Evolutionary conservation across 1,140 invertebrate species (phyloP), one percentile per base, ranked within the genome.

Genomic region (Ips nitidus): DNA sequence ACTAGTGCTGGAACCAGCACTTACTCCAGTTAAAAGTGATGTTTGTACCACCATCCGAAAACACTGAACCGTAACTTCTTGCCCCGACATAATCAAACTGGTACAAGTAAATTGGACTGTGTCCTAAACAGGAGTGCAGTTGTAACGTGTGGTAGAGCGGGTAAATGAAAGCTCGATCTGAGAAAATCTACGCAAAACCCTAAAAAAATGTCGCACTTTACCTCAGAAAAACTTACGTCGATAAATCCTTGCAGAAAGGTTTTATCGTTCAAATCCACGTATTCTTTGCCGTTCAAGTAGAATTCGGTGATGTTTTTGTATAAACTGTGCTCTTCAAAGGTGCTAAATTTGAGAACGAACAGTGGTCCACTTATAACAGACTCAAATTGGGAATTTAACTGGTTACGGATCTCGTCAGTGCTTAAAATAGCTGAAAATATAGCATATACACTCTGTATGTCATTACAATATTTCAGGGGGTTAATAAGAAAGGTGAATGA

Each of bases 81-180:
- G 52, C 38, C 7, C 74, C 74, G 36, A 52, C 60, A 66, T 73
- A 75, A 47, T 69, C 69, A 43, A 75, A 75, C 55, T 55, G 71
- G 53, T 75, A 75, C 42, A 72, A 65, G 65, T 69, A 75, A n/a
- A 75, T 67, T 1, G 63, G 68, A 6, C 43, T 61, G 39, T 71
- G 71, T 6, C 66, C 69, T 7, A 65, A 40, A 1, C 7, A 40
- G 3, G 64, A 41, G 47, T 78, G 76, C 2, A 75, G n/a, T 7
- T 68, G 41, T 4, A 73, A 68, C 2, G 74, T 50, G 69, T 76
- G 75, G 64, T 74, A 78, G 3, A 66, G 37, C 37, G 66, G 43
- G 69, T 76, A 76, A 2, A 52, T 59, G 60, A 76, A 74, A 37
- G 59, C 57, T 43, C 76, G 55, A 57, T 76, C 76, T n/a, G 68